Conservation (phyloP, 2,797 vertebrate species). For the Paratrypauchen microcephalus region DNA sequence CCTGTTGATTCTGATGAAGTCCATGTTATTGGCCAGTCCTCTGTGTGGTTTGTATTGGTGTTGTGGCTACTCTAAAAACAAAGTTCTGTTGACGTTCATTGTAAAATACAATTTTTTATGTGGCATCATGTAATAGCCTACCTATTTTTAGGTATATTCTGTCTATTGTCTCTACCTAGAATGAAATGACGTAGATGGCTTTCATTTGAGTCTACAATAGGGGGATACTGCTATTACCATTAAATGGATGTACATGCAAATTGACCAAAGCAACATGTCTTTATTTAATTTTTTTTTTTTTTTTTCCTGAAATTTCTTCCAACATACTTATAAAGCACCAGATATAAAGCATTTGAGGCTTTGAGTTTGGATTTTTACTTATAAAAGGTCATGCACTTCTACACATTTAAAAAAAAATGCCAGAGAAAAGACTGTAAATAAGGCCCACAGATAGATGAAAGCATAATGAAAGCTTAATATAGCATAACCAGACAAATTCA, state of each 20-base stretch:
- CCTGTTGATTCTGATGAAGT: neutral
- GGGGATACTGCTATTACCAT: neutral
- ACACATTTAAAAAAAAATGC: neutral
- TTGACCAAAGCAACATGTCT: neutral
- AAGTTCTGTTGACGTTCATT: no score
- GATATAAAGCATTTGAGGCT: neutral
- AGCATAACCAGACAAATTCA: neutral
- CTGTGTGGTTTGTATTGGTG: no score
- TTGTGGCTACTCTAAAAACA: no score
- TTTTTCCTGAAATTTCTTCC: neutral
- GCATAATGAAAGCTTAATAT: constrained; percentile 15
- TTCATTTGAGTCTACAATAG: neutral
- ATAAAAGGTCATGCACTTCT: neutral
- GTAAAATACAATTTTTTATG: no score
- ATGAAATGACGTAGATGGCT: neutral
- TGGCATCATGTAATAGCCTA: no score
- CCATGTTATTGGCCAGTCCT: neutral
- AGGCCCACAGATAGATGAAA: neutral
- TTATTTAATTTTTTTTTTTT: neutral
- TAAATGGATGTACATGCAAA: neutral
- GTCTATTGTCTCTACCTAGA: neutral
- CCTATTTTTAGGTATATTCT: no score
- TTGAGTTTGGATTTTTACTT: constrained; percentile 2
- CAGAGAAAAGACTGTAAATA: neutral
- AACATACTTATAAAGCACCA: neutral